Evolutionary conservation across 2,888 invertebrate species (phyloP), one percentile per base, ranked within the genome.

Genomic region (Phorcus lineatus): DNA sequence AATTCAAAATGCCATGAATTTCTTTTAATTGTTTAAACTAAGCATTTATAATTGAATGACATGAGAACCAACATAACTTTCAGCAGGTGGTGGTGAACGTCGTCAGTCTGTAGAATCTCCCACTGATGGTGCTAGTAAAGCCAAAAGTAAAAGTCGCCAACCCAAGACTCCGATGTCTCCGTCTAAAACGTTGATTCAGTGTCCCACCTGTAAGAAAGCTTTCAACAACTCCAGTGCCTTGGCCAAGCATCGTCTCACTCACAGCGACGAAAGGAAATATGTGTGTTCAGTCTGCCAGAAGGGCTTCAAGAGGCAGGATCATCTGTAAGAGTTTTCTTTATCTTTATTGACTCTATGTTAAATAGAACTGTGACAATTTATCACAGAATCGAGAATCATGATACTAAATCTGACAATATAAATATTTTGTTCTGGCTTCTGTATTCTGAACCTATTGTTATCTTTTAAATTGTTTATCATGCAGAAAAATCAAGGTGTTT

Each of bases 281-380:
- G 96, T 97, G 87, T 99, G 99, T 94, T 96, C 95, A 92, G 96
- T 98, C 93, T 99, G 99, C 94, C 96, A 97, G 86, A 99, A 99
- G 94, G 98, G 98, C 88, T 99, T 99, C 95, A 99, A 99, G 94
- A 95, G 99, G 93, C 98, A 99, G 94, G 99, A 99, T 94, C 98
- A 99, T 95, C 95, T 99, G 97, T 98, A 95, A 97, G 98, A 92
- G 66, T 13, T 4, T 16, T 17, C 28, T n/a, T 11, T 11, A 36
- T 36, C n/a, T n/a, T n/a, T n/a, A n/a, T n/a, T n/a, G n/a, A n/a
- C n/a, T n/a, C n/a, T n/a, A n/a, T n/a, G n/a, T n/a, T n/a, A n/a
- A n/a, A n/a, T n/a, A n/a, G n/a, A n/a, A n/a, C n/a, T n/a, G n/a
- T n/a, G n/a, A n/a, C n/a, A n/a, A n/a, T n/a, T n/a, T n/a, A n/a